Percentiles rank a stretch among this genome's conserved stretches.
Conservation (phyloP, 2,797 vertebrate genomes). For the Danio albolineatus region DNA sequence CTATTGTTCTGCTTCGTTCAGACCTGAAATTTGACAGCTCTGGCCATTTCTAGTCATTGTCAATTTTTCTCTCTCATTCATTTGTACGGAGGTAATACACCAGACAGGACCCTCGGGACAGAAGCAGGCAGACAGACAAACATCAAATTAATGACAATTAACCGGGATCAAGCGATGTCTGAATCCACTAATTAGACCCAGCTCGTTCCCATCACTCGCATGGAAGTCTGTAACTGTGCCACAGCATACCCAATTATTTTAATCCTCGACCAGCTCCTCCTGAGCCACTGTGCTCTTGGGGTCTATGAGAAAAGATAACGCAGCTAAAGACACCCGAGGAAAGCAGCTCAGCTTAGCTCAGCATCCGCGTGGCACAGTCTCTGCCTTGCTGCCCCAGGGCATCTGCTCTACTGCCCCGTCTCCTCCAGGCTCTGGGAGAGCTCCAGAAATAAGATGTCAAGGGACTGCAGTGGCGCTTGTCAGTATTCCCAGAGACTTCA, state of each 20-base stretch:
- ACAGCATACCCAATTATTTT: slow-evolving; percentile 79
- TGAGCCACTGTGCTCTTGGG: slow-evolving; percentile 28
- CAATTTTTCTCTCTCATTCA: slow-evolving; percentile 29
- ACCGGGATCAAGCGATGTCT: slow-evolving; percentile 67
- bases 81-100: slow-evolving; percentile 1
- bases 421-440: slow-evolving; percentile 59
- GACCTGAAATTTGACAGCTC: neutral
- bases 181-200: slow-evolving; percentile 87
- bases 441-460: slow-evolving; percentile 78
- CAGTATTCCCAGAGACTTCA: slow-evolving; percentile 69
- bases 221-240: slow-evolving; percentile 81
- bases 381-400: slow-evolving; percentile 66
- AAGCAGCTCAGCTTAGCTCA: slow-evolving; percentile 67
- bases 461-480: slow-evolving; percentile 76
- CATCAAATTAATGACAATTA: slow-evolving; percentile 75
- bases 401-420: slow-evolving; percentile 58
- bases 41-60: slow-evolving; percentile 12
- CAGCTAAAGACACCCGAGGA: slow-evolving; percentile 58
- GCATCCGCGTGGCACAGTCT: slow-evolving; percentile 63
- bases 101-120: slow-evolving; percentile 6
- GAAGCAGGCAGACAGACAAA: slow-evolving; percentile 65
- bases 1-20: neutral
- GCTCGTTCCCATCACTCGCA: slow-evolving; percentile 78
- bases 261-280: slow-evolving; percentile 85
- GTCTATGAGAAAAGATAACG: slow-evolving; percentile 49